Percentiles rank a stretch among this genome's conserved stretches.
These are phyloP conservation scores for Apodemia zela DNA, from an alignment of 2,888 invertebrate species.

Conservation along the genomic window DNA sequence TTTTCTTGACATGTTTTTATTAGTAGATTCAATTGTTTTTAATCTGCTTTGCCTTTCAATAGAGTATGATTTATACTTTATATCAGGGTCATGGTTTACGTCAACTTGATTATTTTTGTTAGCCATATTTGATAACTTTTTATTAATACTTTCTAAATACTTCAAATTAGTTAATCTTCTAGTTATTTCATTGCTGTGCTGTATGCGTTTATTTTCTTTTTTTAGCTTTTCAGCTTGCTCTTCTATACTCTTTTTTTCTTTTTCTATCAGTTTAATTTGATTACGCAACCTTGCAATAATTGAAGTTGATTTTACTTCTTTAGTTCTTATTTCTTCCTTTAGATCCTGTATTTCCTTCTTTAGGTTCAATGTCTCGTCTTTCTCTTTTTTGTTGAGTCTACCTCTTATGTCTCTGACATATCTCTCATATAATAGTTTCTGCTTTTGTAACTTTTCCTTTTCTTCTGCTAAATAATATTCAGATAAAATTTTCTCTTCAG, in stretches of 20 bases:
- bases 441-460: conserved; percentile 83
- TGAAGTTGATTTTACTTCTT: conserved; percentile 86
- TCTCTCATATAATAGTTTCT: conserved; percentile 83
- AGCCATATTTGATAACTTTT: conserved; percentile 61
- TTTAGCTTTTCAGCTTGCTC: conserved; percentile 84
- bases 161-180: conserved; percentile 83
- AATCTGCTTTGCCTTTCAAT: conserved; percentile 61
- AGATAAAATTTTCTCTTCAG: conserved; percentile 83
- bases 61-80: conserved; percentile 67
- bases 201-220: conserved; percentile 83
- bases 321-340: conserved; percentile 84
- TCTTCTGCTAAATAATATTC: conserved; percentile 85
- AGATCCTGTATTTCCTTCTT: conserved; percentile 83
- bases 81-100: conserved; percentile 45
- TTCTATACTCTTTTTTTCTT: conserved; percentile 83
- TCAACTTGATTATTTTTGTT: conserved; percentile 51
- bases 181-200: conserved; percentile 79
- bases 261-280: conserved; percentile 86
- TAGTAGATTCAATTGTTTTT: conserved; percentile 40
- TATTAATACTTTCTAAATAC: conserved; percentile 88
- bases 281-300: conserved; percentile 86
- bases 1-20: conserved; percentile 42
- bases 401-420: conserved; percentile 85
- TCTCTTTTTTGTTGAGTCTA: conserved; percentile 83
- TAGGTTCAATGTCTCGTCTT: conserved; percentile 83